Percentiles rank a stretch among this genome's conserved stretches.
These are phyloP conservation scores for Rhynchophorus ferrugineus DNA, from an alignment of 1,140 invertebrate genomes.

Conservation along the genomic window DNA sequence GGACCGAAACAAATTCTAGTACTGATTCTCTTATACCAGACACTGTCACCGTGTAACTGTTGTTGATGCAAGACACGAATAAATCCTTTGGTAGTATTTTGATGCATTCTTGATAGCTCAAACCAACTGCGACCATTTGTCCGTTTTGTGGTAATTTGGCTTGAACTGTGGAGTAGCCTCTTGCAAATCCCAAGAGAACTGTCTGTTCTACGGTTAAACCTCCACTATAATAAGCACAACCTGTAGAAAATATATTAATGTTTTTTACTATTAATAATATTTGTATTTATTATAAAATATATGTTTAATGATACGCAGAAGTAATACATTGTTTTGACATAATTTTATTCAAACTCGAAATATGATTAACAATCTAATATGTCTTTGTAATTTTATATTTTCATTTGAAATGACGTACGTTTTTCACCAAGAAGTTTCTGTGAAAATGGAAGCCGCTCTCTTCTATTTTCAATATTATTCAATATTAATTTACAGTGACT, in stretches of 20 bases:
- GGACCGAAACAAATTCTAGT: constrained; percentile 54
- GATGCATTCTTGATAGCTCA: constrained; percentile 41
- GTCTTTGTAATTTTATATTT: too few relatives aligned
- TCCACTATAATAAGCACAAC: constrained; percentile 82
- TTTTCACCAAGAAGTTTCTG: too few relatives aligned
- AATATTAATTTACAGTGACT: too few relatives aligned
- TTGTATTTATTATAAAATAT: background rate
- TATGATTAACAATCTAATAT: too few relatives aligned
- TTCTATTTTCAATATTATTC: too few relatives aligned
- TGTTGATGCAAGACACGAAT: constrained; percentile 79
- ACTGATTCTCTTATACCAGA: constrained; percentile 70
- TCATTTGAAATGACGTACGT: too few relatives aligned
- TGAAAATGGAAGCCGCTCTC: too few relatives aligned
- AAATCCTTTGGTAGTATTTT: constrained; percentile 55
- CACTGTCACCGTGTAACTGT: constrained; percentile 71
- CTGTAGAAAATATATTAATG: constrained; percentile 33
- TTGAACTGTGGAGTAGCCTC: constrained; percentile 74
- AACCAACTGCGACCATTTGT: constrained; percentile 75
- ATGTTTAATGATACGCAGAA: background rate
- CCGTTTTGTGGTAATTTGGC: constrained; percentile 62
- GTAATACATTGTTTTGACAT: too few relatives aligned
- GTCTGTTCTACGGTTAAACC: constrained; percentile 74
- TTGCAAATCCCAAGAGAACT: constrained; percentile 71
- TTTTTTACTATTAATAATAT: background rate
- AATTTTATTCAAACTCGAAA: too few relatives aligned